Conservation (phyloP, 2,888 invertebrate species). For the Lepidocyrtoides sp. region DNA sequence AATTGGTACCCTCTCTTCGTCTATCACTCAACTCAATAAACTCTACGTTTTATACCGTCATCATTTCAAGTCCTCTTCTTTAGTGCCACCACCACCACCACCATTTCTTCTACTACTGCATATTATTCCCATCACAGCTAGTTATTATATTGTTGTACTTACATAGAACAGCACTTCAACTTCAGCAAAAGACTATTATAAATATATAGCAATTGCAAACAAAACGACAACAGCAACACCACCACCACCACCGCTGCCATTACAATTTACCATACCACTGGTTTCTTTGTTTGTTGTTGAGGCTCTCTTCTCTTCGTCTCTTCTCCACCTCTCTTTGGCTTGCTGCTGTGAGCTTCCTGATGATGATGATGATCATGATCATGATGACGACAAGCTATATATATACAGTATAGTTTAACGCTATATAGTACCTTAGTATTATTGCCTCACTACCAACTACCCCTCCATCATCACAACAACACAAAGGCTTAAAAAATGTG, state of each 20-base stretch:
- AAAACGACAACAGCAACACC: slow-evolving; percentile 4
- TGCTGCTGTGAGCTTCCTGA: slow-evolving; percentile 71
- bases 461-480: slow-evolving; percentile 35
- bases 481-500: slow-evolving; percentile 61
- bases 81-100: too few relatives aligned
- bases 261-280: slow-evolving; percentile 72
- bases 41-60: background rate
- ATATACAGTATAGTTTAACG: background rate
- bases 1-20: slow-evolving; percentile 39
- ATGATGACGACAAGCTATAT: slow-evolving; percentile 8
- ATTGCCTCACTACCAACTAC: slow-evolving; percentile 62
- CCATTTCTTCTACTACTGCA: too few relatives aligned
- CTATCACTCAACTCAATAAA: background rate
- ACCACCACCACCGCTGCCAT: slow-evolving; percentile 15
- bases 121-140: too few relatives aligned
- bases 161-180: slow-evolving; percentile 34
- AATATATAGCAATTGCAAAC: background rate
- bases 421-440: slow-evolving; percentile 31
- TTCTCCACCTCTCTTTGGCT: background rate
- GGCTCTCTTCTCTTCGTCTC: slow-evolving; percentile 63
- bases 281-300: slow-evolving; percentile 81
- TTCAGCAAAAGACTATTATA: slow-evolving; percentile 14
- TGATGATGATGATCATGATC: slow-evolving; percentile 43
- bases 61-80: slow-evolving; percentile 23
- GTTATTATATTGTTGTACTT: background rate